A percentile compares a stretch with the other conserved stretches of the same genome.
These are phyloP conservation scores for Cebidichthys violaceus DNA, from an alignment of 2,113 vertebrate genomes.

Conservation along the genomic window DNA sequence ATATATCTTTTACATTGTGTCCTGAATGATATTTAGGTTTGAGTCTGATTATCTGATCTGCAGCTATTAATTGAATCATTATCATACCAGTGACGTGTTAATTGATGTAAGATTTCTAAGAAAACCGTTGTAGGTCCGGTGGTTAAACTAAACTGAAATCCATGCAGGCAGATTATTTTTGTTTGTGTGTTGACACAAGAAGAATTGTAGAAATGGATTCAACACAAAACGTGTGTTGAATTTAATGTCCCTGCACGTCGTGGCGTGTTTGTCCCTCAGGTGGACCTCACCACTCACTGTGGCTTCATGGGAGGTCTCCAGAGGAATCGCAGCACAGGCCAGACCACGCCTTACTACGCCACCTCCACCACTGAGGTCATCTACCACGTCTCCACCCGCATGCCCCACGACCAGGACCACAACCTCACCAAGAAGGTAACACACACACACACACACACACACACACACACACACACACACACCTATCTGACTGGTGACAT, in stretches of 20 bases:
- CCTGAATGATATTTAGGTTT: not conserved
- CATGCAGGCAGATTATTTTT: not conserved
- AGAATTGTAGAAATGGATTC: not conserved
- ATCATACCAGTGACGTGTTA: not conserved
- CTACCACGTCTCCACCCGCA: slow-evolving; percentile 98
- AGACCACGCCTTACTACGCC: slow-evolving; percentile 97
- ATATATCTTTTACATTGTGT: not conserved
- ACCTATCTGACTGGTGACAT: not conserved
- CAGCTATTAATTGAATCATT: not conserved
- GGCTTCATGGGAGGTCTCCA: slow-evolving; percentile 99
- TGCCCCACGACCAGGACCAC: slow-evolving; percentile 97
- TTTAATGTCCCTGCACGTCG: not conserved
- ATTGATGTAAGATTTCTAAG: not conserved
- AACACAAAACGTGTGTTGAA: not conserved
- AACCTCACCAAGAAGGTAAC: slow-evolving; percentile 97
- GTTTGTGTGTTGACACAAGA: too few relatives aligned
- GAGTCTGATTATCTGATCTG: not conserved
- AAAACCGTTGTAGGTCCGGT: not conserved
- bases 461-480: not conserved
- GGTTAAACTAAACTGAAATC: not conserved
- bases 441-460: not conserved
- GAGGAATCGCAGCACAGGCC: slow-evolving; percentile 95
- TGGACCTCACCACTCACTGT: slow-evolving; percentile 96
- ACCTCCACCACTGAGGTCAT: slow-evolving; percentile 98
- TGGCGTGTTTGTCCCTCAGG: slow-evolving; percentile 74